Evolutionary conservation across 2,113 vertebrate genomes (phyloP).

Genomic region (Melanotaenia duboulayi): DNA sequence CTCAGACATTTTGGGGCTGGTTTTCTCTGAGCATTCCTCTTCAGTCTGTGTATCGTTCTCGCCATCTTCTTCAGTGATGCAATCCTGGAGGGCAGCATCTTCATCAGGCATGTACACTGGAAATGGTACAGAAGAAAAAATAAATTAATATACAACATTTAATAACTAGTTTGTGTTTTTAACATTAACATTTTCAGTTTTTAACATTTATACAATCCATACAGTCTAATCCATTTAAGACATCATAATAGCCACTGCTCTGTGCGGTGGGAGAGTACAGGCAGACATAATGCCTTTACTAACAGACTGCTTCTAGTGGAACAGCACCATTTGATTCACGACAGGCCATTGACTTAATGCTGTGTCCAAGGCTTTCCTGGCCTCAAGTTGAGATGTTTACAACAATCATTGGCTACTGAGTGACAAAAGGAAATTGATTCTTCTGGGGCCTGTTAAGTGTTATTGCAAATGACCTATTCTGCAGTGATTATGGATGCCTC

Average conservation of each 20-base stretch:
- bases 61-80: slow-evolving; percentile 88
- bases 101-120: slow-evolving; percentile 96
- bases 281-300: slow-evolving; percentile 63
- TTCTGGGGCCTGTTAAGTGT: slow-evolving; percentile 70
- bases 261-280: slow-evolving; percentile 40
- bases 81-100: slow-evolving; percentile 86
- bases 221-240: slow-evolving; percentile 11
- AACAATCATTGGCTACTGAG: slow-evolving; percentile 73
- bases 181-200: background rate
- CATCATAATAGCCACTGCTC: slow-evolving; percentile 22
- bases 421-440: slow-evolving; percentile 81
- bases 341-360: slow-evolving; percentile 73
- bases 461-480: slow-evolving; percentile 77
- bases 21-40: slow-evolving; percentile 89
- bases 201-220: background rate
- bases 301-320: slow-evolving; percentile 66
- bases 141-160: background rate
- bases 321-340: slow-evolving; percentile 73
- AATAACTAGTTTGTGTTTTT: background rate
- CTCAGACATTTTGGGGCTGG: slow-evolving; percentile 91
- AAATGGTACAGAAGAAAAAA: slow-evolving; percentile 66
- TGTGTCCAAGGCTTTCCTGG: slow-evolving; percentile 70
- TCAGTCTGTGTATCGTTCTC: slow-evolving; percentile 90
- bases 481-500: slow-evolving; percentile 71
- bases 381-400: slow-evolving; percentile 77